These are phyloP conservation scores for Megastigmus dorsalis DNA, from an alignment of 2,888 invertebrate species.

Conservation along the genomic window DNA sequence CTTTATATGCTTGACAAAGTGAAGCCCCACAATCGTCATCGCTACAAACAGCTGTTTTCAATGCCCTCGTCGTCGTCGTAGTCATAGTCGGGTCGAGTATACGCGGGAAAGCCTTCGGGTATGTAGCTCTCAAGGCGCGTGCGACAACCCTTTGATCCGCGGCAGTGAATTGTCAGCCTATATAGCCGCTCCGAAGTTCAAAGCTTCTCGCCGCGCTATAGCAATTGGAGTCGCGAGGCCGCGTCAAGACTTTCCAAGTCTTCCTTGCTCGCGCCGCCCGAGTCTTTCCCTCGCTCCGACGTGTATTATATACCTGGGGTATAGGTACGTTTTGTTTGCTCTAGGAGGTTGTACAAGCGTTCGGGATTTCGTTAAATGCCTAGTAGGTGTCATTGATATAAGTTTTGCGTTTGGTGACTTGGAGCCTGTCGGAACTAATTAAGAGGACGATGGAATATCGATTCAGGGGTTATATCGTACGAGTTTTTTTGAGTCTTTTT, in stretches of 20 bases:
- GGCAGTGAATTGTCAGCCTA: no score
- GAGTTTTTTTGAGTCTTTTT: no score
- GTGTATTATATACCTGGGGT: neutral
- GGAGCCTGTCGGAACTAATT: no score
- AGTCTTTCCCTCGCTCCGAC: no score
- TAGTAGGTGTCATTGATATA: no score
- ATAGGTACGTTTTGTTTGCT: neutral
- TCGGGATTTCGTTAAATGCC: neutral
- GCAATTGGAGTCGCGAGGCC: neutral
- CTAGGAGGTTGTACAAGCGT: neutral
- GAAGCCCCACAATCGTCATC: constrained; percentile 34
- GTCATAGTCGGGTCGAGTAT: no score
- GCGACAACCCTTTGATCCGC: constrained; percentile 54
- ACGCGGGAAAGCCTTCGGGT: constrained; percentile 31
- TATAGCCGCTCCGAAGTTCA: constrained; percentile 16
- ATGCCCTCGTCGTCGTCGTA: no score
- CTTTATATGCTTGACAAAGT: constrained; percentile 10
- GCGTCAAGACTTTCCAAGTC: constrained; percentile 32
- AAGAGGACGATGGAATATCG: no score
- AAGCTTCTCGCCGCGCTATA: constrained; percentile 1
- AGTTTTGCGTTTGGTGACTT: no score
- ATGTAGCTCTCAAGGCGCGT: no score
- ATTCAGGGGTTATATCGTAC: no score
- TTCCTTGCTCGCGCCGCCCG: no score
- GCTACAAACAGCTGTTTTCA: constrained; percentile 31